These are phyloP conservation scores for Melitaea athalia DNA, from an alignment of 2,888 invertebrate species.

Conservation along the genomic window DNA sequence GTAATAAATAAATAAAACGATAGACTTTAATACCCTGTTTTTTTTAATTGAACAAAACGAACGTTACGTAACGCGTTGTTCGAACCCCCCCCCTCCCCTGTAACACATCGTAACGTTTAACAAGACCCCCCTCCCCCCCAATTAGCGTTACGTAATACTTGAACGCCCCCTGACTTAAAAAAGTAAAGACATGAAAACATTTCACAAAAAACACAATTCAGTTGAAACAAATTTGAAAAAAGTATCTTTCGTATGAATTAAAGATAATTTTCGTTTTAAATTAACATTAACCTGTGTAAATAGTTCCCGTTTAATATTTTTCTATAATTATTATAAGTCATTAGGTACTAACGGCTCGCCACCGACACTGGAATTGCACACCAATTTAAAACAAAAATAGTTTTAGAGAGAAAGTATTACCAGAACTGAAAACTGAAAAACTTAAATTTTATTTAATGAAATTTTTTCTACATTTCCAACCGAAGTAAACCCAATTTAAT, in stretches of 20 bases:
- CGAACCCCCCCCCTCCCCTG: no score
- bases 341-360: slow-evolving; percentile 30
- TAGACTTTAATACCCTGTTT: no score
- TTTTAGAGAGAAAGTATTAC: neutral
- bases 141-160: no score
- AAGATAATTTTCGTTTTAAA: slow-evolving; percentile 12
- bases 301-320: slow-evolving; percentile 47
- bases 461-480: neutral
- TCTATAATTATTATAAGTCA: slow-evolving; percentile 44
- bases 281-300: slow-evolving; percentile 42
- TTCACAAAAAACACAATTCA: no score
- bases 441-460: neutral
- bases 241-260: neutral
- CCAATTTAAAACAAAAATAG: slow-evolving; percentile 23
- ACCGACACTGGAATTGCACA: slow-evolving; percentile 32
- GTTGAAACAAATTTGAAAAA: neutral
- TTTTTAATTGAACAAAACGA: no score
- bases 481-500: no score
- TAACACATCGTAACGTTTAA: no score
- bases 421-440: neutral
- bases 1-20: no score
- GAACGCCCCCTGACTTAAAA: no score
- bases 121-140: no score
- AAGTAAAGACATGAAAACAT: no score
- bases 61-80: no score